Base-by-base conservation (phyloP, 2,888 invertebrate genomes). In the Polydrusus pterygomalis region DNA sequence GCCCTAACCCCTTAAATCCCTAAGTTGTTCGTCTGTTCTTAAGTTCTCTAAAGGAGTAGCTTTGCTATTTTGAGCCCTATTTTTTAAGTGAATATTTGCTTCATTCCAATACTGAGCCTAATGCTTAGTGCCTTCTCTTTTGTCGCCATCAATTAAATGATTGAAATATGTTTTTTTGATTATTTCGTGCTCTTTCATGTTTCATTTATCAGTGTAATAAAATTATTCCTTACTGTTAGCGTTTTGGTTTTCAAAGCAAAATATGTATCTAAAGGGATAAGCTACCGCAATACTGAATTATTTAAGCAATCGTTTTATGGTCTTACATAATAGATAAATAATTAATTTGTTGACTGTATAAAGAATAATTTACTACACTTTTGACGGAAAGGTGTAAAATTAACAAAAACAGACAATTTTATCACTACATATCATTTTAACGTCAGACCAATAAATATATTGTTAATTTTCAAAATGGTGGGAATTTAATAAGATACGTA, bases 301-400 rank as follows among this genome's bases (percentile, higher is more conserved):
- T 56, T 56, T 56, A 34, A 15, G 34, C 30, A 34, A 34, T 34
- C 13, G 1, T 56, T 56, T 56, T 56, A 56, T 15, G 34, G 15
- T 34, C 43, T 69, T 75, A 38, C 58, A 54, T 74, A 74, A 74
- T 25, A 63, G 64, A 56, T 70, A 74, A 64, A 69, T 64, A 74
- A 69, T 56, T 64, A 74, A 69, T 56, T 65, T 70, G 64, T 69
- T 72, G 69, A 76, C 58, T 62, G 34, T 34, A 49, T 30, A n/a
- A 6, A 54, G 20, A 30, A 17, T 45, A 63, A 76, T 76, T 76
- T 76, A 76, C 62, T 51, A 56, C 49, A 17, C 49, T 58, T 73
- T 43, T 68, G 56, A 76, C 62, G 69, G 34, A 63, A 56, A 17
- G 30, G 62, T 47, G 49, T 72, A 68, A 76, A 71, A 60, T 75